Evolutionary conservation across 2,888 invertebrate genomes (phyloP), one percentile per base, ranked within the genome.

Genomic region (Eurytoma californica): DNA sequence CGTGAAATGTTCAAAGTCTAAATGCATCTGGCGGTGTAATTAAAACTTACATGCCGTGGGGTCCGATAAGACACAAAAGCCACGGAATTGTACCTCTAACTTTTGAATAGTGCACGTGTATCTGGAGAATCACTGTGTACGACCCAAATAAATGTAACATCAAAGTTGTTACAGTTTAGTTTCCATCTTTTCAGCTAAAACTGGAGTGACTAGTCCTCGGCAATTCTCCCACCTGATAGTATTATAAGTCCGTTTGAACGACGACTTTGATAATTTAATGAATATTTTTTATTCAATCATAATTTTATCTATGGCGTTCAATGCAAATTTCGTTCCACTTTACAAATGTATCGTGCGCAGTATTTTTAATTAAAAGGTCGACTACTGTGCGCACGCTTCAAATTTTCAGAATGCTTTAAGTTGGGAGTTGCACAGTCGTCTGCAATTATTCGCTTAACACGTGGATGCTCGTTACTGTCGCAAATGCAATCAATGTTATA

Each of bases 121-220:
- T 69, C 63, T 70, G 60, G 55, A 55, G 53, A 63, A 76, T 69
- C 69, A 55, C 58, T 60, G 18, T 61, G 14, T 69, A 53, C 49
- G 76, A 69, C 57, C 63, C 63, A 69, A 76, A 76, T 76, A 76
- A 57, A 63, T 68, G 39, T 55, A 13, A 24, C 69, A 55, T 14
- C 68, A 47, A 61, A 57, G 74, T 49, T 58, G 47, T 51, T 20
- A 28, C 7, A 14, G 53, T 30, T 14, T 2, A 63, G 28, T 30
- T 12, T 13, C 49, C 18, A 57, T 9, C 7, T 30, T 60, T 60
- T 58, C 16, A 9, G 61, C 57, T 49, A 47, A 4, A 47, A 58
- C 55, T 28, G 39, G 14, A 57, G 13, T 55, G 18, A 51, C 55
- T 16, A 55, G 47, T 30, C 13, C 9, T 24, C 16, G 14, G 16